These are phyloP conservation scores for Spilarctia lutea DNA, from an alignment of 2,888 invertebrate species.

Conservation along the genomic window DNA sequence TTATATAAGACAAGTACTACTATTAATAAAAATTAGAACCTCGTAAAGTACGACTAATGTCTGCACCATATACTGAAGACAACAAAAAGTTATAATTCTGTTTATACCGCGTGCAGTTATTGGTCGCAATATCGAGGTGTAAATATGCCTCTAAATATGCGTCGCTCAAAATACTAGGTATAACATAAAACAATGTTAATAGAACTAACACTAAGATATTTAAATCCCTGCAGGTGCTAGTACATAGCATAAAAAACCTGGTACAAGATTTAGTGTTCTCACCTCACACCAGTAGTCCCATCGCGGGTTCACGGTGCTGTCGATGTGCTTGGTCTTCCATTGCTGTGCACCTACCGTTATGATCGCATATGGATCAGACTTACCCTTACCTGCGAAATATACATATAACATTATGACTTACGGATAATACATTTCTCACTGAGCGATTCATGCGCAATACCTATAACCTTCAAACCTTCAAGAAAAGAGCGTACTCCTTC, in stretches of 20 bases:
- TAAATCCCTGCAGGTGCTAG: slow-evolving; percentile 43
- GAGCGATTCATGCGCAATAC: too few species aligned
- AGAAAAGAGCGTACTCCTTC: too few species aligned
- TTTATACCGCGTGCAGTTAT: background rate
- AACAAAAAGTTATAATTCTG: background rate
- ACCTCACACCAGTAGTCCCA: slow-evolving; percentile 99
- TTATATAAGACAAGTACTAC: slow-evolving; percentile 40
- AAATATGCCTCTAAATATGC: slow-evolving; percentile 5
- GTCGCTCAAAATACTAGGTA: slow-evolving; percentile 7
- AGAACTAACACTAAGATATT: slow-evolving; percentile 24
- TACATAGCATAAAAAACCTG: slow-evolving; percentile 29
- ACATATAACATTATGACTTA: too few species aligned
- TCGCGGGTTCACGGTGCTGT: slow-evolving; percentile 97
- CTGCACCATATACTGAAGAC: background rate
- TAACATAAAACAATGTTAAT: slow-evolving; percentile 12
- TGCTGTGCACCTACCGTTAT: slow-evolving; percentile 97
- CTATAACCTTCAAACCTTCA: too few species aligned
- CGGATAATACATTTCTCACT: too few species aligned
- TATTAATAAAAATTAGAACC: slow-evolving; percentile 19
- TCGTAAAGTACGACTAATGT: slow-evolving; percentile 7
- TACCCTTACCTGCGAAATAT: slow-evolving; percentile 91
- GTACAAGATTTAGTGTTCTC: slow-evolving; percentile 41
- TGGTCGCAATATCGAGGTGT: background rate
- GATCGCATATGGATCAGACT: slow-evolving; percentile 98
- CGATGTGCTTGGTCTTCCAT: slow-evolving; percentile 97